Evolutionary conservation across 2,888 invertebrate species (phyloP).

Genomic region (Hirtodrosophila histrioides): DNA sequence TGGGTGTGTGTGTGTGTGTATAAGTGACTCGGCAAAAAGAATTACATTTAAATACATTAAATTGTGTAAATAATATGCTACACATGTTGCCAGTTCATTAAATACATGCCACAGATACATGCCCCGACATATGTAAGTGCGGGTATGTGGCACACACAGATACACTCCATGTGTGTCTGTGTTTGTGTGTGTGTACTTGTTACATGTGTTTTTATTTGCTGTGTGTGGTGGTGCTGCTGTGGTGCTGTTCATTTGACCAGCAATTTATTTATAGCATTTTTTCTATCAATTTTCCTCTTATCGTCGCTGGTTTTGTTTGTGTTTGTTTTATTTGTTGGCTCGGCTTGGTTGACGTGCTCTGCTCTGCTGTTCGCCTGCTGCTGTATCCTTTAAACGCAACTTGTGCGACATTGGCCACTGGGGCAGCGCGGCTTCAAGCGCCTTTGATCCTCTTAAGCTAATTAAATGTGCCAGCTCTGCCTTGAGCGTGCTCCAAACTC

Average conservation of each 20-base stretch:
- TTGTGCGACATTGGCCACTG: conserved; percentile 62
- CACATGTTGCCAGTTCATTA: conserved; percentile 81
- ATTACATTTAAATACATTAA: conserved; percentile 81
- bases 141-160: conserved; percentile 17
- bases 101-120: conserved; percentile 78
- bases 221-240: conserved; percentile 32
- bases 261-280: conserved; percentile 72
- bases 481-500: conserved; percentile 59
- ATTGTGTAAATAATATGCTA: conserved; percentile 80
- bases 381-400: conserved; percentile 83
- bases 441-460: conserved; percentile 75
- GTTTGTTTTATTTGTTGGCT: conserved; percentile 2
- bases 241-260: conserved; percentile 66
- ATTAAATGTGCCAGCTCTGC: conserved; percentile 51
- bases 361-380: conserved; percentile 79
- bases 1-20: conserved; percentile 11
- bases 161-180: conserved; percentile 4
- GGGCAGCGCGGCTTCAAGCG: conserved; percentile 31
- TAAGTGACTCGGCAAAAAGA: conserved; percentile 44
- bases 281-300: conserved; percentile 1
- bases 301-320: conserved; percentile 4
- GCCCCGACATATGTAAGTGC: conserved; percentile 57
- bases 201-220: conserved; percentile 31
- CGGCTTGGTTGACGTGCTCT: conserved; percentile 10
- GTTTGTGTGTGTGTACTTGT: conserved; percentile 8